Base-by-base conservation (phyloP, 2,113 vertebrate genomes). In the Labrus mixtus region DNA sequence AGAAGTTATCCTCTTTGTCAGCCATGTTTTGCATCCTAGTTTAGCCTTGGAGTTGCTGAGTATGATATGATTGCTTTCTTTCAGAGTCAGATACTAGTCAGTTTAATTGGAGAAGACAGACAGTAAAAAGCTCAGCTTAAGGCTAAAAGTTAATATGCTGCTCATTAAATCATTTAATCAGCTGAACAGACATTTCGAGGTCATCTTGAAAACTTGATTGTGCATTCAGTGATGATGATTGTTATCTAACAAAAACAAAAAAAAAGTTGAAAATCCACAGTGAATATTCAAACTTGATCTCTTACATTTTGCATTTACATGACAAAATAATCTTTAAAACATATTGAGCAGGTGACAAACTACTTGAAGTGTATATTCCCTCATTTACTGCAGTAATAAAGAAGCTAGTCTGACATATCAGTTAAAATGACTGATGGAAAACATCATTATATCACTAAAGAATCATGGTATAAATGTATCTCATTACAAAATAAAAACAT, bases 61-160 rank as follows among this genome's bases (percentile, higher is more conserved):
- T 51, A 16, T 50, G 23, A 82, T 51, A 16, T 50, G 23, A 82
- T 73, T 22, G 57, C 25, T 57, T 29, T 50, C 16, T 60, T 55
- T 68, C 19, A 59, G 9, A 54, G 39, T 39, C 72, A 10, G 33
- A 68, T 33, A 53, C 12, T 29, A 20, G 73, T 22, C 43, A 73
- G 50, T 9, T 23, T 57, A 63, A 61, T 61, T 67, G 19, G 46
- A 71, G 20, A 16, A 51, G 54, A 60, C 66, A 54, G 37, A 33
- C 16, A 5, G 6, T 20, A 57, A 37, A 29, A n/a, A 50, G 29
- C 56, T 29, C 60, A 50, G 64, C 57, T 62, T 4, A 67, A 56
- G 4, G 56, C 23, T 63, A n/a, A 57, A 48, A 29, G 7, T 46
- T 46, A 48, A n/a, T 2, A 19, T 19, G 46, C 15, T 33, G 29